Base-by-base conservation (phyloP, 2,797 vertebrate genomes). In the Phoeniculus purpureus region DNA sequence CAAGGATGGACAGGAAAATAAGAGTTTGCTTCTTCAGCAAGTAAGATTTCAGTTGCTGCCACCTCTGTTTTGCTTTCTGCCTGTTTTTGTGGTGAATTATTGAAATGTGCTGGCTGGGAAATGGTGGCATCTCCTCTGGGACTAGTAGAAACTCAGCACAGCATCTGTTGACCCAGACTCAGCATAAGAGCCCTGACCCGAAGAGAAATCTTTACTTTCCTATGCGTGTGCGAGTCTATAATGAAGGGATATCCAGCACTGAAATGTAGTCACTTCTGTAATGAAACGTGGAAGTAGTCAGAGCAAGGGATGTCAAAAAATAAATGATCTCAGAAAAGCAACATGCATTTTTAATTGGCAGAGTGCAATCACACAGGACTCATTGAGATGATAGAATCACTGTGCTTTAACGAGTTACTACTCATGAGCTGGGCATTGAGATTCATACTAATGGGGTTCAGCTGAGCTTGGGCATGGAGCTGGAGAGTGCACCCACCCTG, bases 281-380 rank as follows among this genome's bases (percentile, higher is more conserved):
- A 82, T 68, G 55, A 80, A 77, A 80, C 7, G 59, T 75, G 84
- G 31, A 31, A 25, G 37, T 16, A 55, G 32, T 70, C n/a, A 72
- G 40, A 91, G 79, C 59, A 80, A 76, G 50, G 74, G 62, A 87
- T 87, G 73, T 74, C 75, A 90, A 90, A 89, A 92, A 85, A 77
- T 73, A 77, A 80, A 58, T 84, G 51, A 75, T 50, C 80, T 88
- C 56, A n/a, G 73, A 34, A 85, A 94, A 75, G 37, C 50, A 82
- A 67, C 76, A 31, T 17, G 55, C 56, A 34, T 80, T 81, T 94
- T 88, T 82, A 86, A 85, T 72, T 61, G 74, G 56, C 68, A 47
- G 75, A 82, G 34, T 5, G 7, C 3, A 5, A 75, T 75, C 78
- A 56, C 77, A 15, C 10, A 81, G 54, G 78, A 71, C 60, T 84